Base-by-base conservation (phyloP, 2,113 vertebrate species). In the Bagarius yarrelli region DNA sequence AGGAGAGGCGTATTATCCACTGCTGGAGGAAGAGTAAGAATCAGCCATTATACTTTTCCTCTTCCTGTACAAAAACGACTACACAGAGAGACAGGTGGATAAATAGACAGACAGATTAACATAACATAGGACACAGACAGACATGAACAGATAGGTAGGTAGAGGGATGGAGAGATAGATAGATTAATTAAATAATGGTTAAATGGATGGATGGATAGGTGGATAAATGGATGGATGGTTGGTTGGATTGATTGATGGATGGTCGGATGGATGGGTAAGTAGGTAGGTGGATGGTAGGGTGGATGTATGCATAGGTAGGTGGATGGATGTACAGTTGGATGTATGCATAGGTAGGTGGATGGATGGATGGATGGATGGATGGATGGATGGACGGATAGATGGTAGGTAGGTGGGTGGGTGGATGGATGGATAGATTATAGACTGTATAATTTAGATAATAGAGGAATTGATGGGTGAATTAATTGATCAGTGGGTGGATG, bases 1-100 rank as follows among this genome's bases (percentile, higher is more conserved):
- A 60, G 97, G 98, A 81, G 97, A 99, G 92, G 94, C 95, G 6
- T 99, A 95, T 94, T 98, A 95, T 87, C 98, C 97, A 2, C 87
- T 99, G 76, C 93, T 99, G 84, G 97, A 98, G 91, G 96, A 99
- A 76, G 97, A 98, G 98, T 99, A 92, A 95, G 97, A 93, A 78
- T 21, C 18, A 19, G 53, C 40, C 34, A 79, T 56, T 56, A 52
- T 5, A 25, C 19, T n/a, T 11, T 34, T 82, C n/a, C 34, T 21
- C 52, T 21, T 70, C 18, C 57, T 66, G 21, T 66, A 40, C 8
- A 18, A 55, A 55, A 21, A 4, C 19, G 4, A 21, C 53, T 55
- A 14, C 40, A 30, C 15, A 11, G 67, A 71, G 15, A 52, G 15
- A 52, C 16, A 25, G 14, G 23, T 47, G 36, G 19, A 13, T 4